Conservation (phyloP, 2,797 vertebrate species). For the Thripadectes ignobilis region DNA sequence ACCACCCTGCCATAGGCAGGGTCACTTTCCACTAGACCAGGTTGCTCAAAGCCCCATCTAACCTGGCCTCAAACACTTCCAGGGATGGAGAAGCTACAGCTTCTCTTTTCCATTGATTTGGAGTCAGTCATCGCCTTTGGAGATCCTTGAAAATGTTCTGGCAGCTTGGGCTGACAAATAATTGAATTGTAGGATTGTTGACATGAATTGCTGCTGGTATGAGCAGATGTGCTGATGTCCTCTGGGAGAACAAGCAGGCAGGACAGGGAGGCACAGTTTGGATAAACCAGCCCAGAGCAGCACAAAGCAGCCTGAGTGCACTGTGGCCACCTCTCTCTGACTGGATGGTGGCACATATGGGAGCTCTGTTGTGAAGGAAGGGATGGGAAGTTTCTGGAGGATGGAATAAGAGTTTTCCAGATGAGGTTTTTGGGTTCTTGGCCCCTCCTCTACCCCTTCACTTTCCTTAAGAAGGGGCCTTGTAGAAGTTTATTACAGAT, state of each 20-base stretch:
- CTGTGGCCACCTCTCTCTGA: neutral
- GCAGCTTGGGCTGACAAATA: neutral
- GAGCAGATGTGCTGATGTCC: neutral
- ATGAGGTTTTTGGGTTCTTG: neutral
- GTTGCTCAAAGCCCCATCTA: neutral
- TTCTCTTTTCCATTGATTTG: neutral
- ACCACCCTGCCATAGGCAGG: neutral
- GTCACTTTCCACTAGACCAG: neutral
- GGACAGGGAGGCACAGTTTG: neutral
- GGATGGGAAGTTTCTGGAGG: neutral
- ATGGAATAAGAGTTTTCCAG: neutral
- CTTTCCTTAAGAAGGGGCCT: neutral
- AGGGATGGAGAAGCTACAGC: neutral
- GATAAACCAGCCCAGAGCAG: neutral
- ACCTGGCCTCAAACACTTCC: neutral
- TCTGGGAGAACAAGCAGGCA: neutral
- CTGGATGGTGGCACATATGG: neutral
- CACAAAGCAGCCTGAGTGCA: neutral
- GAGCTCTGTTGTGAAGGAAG: neutral
- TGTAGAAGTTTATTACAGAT: neutral
- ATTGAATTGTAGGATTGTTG: neutral
- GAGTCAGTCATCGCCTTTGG: neutral
- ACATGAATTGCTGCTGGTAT: neutral
- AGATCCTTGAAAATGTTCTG: neutral
- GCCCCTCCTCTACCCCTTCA: fast-evolving